Conservation (phyloP, 1,140 invertebrate species). For the Potamilus streckersoni region DNA sequence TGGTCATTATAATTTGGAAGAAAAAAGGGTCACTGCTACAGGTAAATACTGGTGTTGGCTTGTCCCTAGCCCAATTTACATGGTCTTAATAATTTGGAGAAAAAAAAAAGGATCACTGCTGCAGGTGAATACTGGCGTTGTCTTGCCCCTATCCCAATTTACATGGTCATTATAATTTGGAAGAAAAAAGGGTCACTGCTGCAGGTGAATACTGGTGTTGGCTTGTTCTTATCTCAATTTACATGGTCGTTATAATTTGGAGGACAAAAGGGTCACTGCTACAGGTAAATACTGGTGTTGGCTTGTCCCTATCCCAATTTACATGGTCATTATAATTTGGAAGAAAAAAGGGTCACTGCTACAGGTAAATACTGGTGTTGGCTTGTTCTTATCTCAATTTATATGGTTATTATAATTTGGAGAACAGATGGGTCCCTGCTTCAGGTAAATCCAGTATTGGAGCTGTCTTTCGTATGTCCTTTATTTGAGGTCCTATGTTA, state of each 20-base stretch:
- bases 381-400: slow-evolving; percentile 16
- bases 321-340: slow-evolving; percentile 6
- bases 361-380: slow-evolving; percentile 4
- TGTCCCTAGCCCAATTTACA: slow-evolving; percentile 20
- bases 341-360: slow-evolving; percentile 6
- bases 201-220: no score
- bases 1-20: slow-evolving; percentile 1
- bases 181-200: no score
- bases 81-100: slow-evolving; percentile 2
- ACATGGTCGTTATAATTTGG: slow-evolving; percentile 6
- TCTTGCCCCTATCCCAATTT: slow-evolving; percentile 14
- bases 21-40: slow-evolving; percentile 9
- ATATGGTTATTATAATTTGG: slow-evolving; percentile 5
- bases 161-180: slow-evolving; percentile 6
- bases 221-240: slow-evolving; percentile 18
- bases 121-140: slow-evolving; percentile 4
- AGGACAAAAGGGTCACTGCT: slow-evolving; percentile 8
- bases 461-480: no score
- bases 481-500: no score
- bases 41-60: slow-evolving; percentile 4
- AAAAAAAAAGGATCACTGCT: slow-evolving; percentile 6
- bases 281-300: slow-evolving; percentile 4
- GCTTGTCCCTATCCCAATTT: slow-evolving; percentile 17
- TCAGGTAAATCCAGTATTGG: no score
- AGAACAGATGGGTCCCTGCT: no score